Evolutionary conservation across 2,797 vertebrate genomes (phyloP), one percentile per base, ranked within the genome.

Genomic region (Sardinella longiceps): DNA sequence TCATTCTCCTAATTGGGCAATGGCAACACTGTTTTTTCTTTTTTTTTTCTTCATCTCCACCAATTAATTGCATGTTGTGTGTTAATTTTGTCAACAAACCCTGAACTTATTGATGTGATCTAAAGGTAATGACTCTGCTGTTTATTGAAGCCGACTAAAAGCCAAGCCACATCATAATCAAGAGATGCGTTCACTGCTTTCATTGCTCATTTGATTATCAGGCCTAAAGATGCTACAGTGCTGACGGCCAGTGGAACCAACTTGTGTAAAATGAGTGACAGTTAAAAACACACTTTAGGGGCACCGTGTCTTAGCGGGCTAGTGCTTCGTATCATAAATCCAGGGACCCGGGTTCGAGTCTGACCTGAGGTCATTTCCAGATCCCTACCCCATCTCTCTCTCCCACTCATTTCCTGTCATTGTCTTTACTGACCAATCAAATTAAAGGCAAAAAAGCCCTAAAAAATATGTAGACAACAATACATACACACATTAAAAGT

Each of bases 1-100:
- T 11, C 10, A 14, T 14, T 33, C 28, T 33, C 60, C n/a, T 66
- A 66, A 30, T 66, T 66, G 60, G 60, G 30, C 60, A 66, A 30
- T 25, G 60, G 1, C 60, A 66, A 25, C 60, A 63, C 60, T 12
- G 3, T n/a, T n/a, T n/a, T n/a, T n/a, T n/a, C n/a, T n/a, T n/a
- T 60, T 60, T 46, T 48, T 48, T 9, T 0, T 48, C 46, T 45
- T 45, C n/a, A n/a, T n/a, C n/a, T 58, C 9, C 60, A 66, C 11
- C 23, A 60, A 60, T 14, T 66, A 33, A 66, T 66, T 66, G 60
- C 60, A 66, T 66, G 60, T 33, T 66, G 25, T 66, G 60, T 66
- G 60, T 66, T 66, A 33, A 28, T 66, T 14, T 30, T 14, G 60
- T 33, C 60, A 33, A 66, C 28, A 66, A 66, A 33, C 28, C 25